These are phyloP conservation scores for Miniopterus natalensis DNA, from an alignment of 2,113 vertebrate species.

Conservation along the genomic window DNA sequence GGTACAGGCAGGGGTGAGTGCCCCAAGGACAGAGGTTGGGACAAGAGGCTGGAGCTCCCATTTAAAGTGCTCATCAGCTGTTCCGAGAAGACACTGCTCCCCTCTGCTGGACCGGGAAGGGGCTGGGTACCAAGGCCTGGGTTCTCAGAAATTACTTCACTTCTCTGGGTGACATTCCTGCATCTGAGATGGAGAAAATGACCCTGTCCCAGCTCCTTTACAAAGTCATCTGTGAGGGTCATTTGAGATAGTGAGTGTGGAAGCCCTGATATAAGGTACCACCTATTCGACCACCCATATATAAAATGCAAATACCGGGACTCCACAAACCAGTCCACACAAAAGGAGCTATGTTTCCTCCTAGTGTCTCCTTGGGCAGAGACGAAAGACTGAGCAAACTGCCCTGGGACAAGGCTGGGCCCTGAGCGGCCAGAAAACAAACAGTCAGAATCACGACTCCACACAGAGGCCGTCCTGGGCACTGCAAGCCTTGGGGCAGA, in stretches of 20 bases:
- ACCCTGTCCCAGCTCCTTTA: neutral
- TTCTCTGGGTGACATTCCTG: neutral
- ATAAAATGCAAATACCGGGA: neutral
- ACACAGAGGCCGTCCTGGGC: slow-evolving; percentile 87
- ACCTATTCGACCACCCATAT: neutral
- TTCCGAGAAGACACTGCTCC: neutral
- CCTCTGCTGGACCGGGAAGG: neutral
- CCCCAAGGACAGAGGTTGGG: neutral
- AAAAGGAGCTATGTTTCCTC: neutral
- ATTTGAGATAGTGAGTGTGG: fast-evolving
- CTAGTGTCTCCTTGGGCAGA: neutral
- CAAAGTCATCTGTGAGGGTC: neutral
- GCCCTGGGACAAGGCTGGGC: neutral
- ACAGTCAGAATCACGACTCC: slow-evolving; percentile 85
- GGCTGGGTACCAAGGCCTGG: neutral
- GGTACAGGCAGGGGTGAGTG: too few species aligned
- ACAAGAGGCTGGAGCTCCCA: neutral
- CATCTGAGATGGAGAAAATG: neutral
- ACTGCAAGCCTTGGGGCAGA: slow-evolving; percentile 81
- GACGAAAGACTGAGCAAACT: neutral
- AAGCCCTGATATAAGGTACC: neutral
- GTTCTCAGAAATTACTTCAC: neutral
- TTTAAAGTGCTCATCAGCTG: neutral
- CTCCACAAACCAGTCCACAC: neutral
- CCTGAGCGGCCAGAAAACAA: neutral